Conservation (phyloP, 1,140 invertebrate genomes). For the Ostrea edulis region DNA sequence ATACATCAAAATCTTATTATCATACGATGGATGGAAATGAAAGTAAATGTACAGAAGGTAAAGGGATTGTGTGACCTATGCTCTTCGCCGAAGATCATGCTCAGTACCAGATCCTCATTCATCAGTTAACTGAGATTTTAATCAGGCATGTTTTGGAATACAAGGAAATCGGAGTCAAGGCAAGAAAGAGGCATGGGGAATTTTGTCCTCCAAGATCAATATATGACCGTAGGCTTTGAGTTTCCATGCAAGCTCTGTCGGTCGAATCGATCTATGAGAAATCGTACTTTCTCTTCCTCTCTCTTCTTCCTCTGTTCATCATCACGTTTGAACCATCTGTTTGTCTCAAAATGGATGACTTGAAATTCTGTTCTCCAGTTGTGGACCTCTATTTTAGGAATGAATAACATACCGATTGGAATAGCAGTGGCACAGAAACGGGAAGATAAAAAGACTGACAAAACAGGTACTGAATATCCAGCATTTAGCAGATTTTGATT, state of each 20-base stretch:
- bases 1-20: conserved; percentile 5
- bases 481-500: neutral
- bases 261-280: conserved; percentile 14
- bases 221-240: conserved; percentile 27
- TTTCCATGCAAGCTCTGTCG: conserved; percentile 2
- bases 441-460: conserved; percentile 81
- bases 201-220: conserved; percentile 32
- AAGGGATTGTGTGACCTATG: neutral
- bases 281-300: neutral
- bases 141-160: conserved; percentile 18
- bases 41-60: neutral
- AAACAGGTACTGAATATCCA: conserved; percentile 78
- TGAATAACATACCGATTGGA: conserved; percentile 86
- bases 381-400: conserved; percentile 54
- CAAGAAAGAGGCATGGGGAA: conserved; percentile 18
- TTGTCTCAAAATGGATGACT: conserved; percentile 26
- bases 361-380: neutral
- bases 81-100: neutral
- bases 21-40: neutral
- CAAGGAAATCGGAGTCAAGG: conserved; percentile 2
- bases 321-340: neutral
- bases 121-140: neutral
- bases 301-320: neutral
- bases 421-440: conserved; percentile 91
- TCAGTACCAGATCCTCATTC: neutral